Evolutionary conservation across 2,888 invertebrate species (phyloP), one percentile per base, ranked within the genome.

Genomic region (Drosophila tanythrix): DNA sequence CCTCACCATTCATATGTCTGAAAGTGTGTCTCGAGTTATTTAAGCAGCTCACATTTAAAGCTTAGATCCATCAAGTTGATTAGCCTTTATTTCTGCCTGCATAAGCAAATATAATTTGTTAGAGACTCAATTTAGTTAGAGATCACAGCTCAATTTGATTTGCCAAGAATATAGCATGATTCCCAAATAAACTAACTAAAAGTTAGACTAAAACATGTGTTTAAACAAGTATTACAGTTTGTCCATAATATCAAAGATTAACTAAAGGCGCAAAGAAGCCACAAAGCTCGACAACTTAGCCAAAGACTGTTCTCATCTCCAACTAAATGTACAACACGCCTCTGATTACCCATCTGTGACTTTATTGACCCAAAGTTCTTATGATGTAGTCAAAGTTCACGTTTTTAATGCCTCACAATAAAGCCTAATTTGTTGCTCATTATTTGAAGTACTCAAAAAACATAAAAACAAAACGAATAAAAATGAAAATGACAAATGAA

Each of bases 1-100:
- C 8, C 61, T 62, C 56, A 56, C 8, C 61, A 62, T 52, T 55
- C 63, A 67, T 56, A 40, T 38, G 53, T 57, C 8, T 40, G 38
- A 61, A 53, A 48, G 38, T 71, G 70, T 52, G 46, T 51, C 61
- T 18, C 18, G 27, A 70, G 55, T 36, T 46, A 59, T 76, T 63
- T 70, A 21, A 53, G 29, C 58, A 53, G 77, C 33, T 67, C 55
- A 52, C 61, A 53, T 63, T 59, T 62, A 57, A 38, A 58, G 46
- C 48, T 57, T 31, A 33, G 60, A 61, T 62, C 64, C 69, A 38
- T 50, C 36, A 70, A 70, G 52, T 50, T 70, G 52, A 77, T 79
- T 40, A 35, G 38, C 69, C 27, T 21, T 21, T 21, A 21, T 21
- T 21, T 21, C 21, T 21, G 21, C 21, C 21, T 21, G 21, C 21